Evolutionary conservation across 1,140 invertebrate genomes (phyloP), one percentile per base, ranked within the genome.

Genomic region (Leptinotarsa defecta): DNA sequence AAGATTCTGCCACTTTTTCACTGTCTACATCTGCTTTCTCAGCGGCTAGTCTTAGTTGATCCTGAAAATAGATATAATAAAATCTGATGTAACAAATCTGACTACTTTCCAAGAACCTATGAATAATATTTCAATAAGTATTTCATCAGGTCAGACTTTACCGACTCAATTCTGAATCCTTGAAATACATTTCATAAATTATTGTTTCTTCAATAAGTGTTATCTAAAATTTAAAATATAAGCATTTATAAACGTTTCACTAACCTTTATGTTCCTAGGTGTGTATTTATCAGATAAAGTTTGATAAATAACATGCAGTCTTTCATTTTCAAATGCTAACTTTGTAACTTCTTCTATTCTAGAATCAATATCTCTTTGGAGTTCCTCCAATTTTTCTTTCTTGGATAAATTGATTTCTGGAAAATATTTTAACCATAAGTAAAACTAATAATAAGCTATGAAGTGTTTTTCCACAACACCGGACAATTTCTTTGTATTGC

Each of bases 1-100:
- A 95, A 77, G 91, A 87, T 74, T 94, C 92, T 0, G 92, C 93
- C 65, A 94, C 91, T 68, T 86, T 85, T 81, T 95, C 94, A 74
- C 93, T 92, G 73, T 92, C 89, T 74, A 91, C 90, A 80, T 95
- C 93, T 22, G 92, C 91, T 76, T 89, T 88, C 52, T 91, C 87
- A 0, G 91, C 92, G 1, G 91, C 89, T 65, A 86, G 83, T 74
- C 87, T 86, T 43, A 93, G 76, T 43, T 86, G 79, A 74, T 88
- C 87, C 88, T 89, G 77, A 70, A 82, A 84, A 77, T 19, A 72
- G 0, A 74, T 74, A 76, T 75, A 8, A 43, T 43, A 43, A 43
- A 43, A 43, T 43, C 11, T 74, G 74, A 69, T 69, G 34, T 57
- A 52, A 64, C n/a, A 48, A 48, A 48, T 17, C 43, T 67, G 34